Evolutionary conservation across 2,888 invertebrate species (phyloP), one percentile per base, ranked within the genome.

Genomic region (Synergus itoensis): DNA sequence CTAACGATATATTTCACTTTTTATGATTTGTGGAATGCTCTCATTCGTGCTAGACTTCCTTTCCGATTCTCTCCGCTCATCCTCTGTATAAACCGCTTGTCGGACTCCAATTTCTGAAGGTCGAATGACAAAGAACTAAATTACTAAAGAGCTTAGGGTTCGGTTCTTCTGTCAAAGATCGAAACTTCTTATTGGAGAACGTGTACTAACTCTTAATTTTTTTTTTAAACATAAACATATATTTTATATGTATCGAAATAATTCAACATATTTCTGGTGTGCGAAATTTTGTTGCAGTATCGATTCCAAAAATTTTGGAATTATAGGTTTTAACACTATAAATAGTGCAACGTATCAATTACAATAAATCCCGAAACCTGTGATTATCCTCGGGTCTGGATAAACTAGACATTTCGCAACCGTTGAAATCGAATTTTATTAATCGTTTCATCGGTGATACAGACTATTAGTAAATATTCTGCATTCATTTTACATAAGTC

Each of bases 11-110:
- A 90, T 89, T 88, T 90, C 88, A 89, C 83, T 84, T 90, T 90
- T 90, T 89, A 89, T 89, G 89, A 90, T 90, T 90, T 89, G 88
- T 90, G 84, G 87, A 89, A 89, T 85, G 86, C 85, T 85, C 88
- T 83, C 83, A 82, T 80, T 82, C 82, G 73, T 67, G 79, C 81
- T 75, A 62, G 63, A 75, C 76, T 76, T 67, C 62, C 64, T 84
- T 69, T 82, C 81, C 79, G 82, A 80, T 81, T 81, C 82, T 77
- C 67, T 67, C 77, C 80, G 48, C 73, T 53, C 73, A 53, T 73
- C 73, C 53, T 73, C 36, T 28, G 36, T 28, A 45, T 43, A 40
- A 73, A 53, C 53, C 82, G 79, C 41, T 67, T 78, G 53, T 28
- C 45, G 14, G 77, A 60, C 77, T 77, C 64, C 40, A 77, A 77